Base-by-base conservation (phyloP, 2,113 vertebrate species). In the Megaceryle torquata region DNA sequence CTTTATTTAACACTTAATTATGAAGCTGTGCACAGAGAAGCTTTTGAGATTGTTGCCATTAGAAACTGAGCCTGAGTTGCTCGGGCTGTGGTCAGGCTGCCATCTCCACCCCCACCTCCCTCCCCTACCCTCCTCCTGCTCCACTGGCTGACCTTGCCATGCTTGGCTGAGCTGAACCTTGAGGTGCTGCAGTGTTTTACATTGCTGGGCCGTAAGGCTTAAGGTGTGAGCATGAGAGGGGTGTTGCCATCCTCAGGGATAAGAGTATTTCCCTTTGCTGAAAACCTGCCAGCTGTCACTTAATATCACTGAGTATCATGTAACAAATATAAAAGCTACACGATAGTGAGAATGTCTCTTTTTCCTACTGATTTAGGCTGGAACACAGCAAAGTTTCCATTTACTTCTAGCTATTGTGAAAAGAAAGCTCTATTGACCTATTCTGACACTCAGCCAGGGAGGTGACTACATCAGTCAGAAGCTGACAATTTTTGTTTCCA, bases 41-140 rank as follows among this genome's bases (percentile, higher is more conserved):
- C 95, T 88, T 97, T 91, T 96, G 97, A 98, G 97, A 95, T 96
- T 93, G 98, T 98, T 98, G 98, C 98, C 96, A 95, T 98, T 98
- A 98, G 98, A 98, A 98, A 98, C 98, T 97, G 97, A 97, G 95
- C 97, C 95, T 89, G 91, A 20, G 48, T 86, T 9, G 11, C 80
- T 39, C 3, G 56, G 81, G 64, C 78, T 96, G 48, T 97, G 97
- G 98, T 97, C 97, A 97, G 97, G 95, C 97, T 97, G 94, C 96
- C 89, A 77, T 74, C 67, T 61, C 91, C 76, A 64, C 46, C 60
- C 83, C 79, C 79, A 67, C 72, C 91, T 74, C 79, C 68, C 83
- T 94, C 61, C 53, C 28, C 80, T 93, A 80, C 84, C 89, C 88
- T 94, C 91, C 63, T 79, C 88, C 91, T 92, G 95, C 74, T 91